These are phyloP conservation scores for Spilogale gracilis DNA, from an alignment of 2,113 vertebrate genomes.

Conservation along the genomic window DNA sequence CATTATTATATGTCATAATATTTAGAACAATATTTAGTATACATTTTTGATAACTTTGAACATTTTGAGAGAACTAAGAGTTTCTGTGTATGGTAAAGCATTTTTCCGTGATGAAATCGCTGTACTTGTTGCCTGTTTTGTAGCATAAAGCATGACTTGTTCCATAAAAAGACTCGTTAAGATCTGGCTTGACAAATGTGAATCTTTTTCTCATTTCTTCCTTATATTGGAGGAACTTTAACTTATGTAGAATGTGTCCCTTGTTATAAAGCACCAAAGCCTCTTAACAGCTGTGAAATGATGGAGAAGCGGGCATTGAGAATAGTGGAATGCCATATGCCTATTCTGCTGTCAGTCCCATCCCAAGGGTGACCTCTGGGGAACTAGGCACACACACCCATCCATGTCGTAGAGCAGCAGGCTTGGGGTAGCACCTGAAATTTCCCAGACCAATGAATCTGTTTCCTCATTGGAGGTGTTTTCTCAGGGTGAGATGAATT, in stretches of 20 bases:
- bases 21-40: background rate
- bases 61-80: conserved; percentile 18
- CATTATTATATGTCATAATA: background rate
- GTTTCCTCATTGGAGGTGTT: background rate
- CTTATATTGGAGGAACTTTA: background rate
- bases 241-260: background rate
- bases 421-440: no score
- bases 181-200: background rate
- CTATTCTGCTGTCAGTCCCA: background rate
- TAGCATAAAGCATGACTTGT: background rate
- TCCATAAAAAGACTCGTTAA: background rate
- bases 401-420: background rate
- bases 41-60: background rate
- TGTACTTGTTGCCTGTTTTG: background rate
- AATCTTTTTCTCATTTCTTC: background rate
- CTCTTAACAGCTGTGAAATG: background rate
- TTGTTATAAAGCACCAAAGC: background rate
- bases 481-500: background rate
- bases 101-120: background rate
- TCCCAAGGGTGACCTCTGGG: background rate
- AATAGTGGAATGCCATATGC: background rate
- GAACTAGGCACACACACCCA: background rate
- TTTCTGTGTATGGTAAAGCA: background rate
- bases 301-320: background rate
- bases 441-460: background rate